Evolutionary conservation across 2,113 vertebrate genomes (phyloP), one percentile per base, ranked within the genome.

Genomic region (Actenoides lindsayi): DNA sequence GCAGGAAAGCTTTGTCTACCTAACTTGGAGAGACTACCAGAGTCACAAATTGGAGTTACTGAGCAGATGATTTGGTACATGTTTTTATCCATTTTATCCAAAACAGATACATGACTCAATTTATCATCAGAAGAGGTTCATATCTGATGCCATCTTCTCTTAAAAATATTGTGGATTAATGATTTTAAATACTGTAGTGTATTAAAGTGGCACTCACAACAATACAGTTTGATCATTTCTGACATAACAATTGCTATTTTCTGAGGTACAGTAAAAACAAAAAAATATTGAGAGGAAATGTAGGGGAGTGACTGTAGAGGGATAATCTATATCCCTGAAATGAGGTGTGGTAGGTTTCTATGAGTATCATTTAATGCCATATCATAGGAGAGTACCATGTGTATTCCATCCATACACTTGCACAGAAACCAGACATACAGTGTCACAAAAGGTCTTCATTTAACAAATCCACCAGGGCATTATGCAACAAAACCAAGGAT

Each of bases 281-380:
- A 89, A 87, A 14, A 46, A 2, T 53, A 85, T 28, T 69, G 70
- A 51, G 50, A 94, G 63, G 94, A 93, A 96, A 94, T 37, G 33
- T 35, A 83, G 60, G 48, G 25, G 68, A 74, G 81, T 60, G 81
- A 88, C 25, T 71, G 59, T 6, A 59, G 13, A 84, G 67, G 44
- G 91, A 93, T 39, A 83, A 39, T 68, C 59, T 80, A 12, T 78
- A 95, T 91, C 93, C 94, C 97, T 97, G 96, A 96, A 97, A 91
- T 89, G 90, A 96, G 81, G 86, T 94, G 94, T 78, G 87, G 75
- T 83, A 62, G 83, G 48, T 83, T 94, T 96, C 91, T 95, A 42
- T 16, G 48, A 89, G 27, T 90, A 86, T 82, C 25, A 62, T 89
- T 67, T 65, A 94, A 96, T 87, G 76, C 77, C 92, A 85, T 83